Conservation (phyloP, 1,140 invertebrate species). For the Bombus turneri region DNA sequence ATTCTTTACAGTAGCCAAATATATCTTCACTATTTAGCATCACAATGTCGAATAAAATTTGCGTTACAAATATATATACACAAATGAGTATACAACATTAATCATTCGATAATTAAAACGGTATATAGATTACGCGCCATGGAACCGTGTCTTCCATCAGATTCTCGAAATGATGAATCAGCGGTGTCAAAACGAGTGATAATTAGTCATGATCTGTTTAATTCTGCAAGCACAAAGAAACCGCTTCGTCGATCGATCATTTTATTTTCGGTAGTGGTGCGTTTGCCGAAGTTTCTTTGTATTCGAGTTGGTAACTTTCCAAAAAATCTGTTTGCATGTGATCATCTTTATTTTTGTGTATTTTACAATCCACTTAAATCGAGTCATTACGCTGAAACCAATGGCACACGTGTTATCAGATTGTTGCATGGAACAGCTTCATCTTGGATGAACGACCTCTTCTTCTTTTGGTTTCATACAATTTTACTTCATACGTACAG, state of each 20-base stretch:
- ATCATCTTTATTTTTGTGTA: constrained; percentile 19
- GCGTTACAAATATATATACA: too few relatives aligned
- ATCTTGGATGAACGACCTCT: not conserved
- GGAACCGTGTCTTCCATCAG: not conserved
- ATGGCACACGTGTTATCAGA: not conserved
- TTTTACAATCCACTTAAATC: not conserved
- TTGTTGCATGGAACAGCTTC: not conserved
- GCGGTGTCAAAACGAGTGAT: not conserved
- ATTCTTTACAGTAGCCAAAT: not conserved
- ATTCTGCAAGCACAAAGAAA: constrained; percentile 4
- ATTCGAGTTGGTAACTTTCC: constrained; percentile 25
- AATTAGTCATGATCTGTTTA: constrained; percentile 10
- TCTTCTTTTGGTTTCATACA: not conserved
- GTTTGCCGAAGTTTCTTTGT: not conserved
- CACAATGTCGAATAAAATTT: too few relatives aligned
- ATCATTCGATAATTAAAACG: not conserved
- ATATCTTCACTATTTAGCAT: not conserved
- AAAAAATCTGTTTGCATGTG: constrained; percentile 10
- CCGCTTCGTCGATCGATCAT: not conserved
- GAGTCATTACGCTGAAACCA: not conserved
- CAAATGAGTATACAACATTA: not conserved
- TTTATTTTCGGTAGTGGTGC: constrained; percentile 12
- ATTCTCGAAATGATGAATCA: not conserved
- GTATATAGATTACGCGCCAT: not conserved
- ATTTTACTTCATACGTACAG: not conserved